phyloP scores from a whole-genome alignment of 1,140 invertebrate species.

The Antheraea mylitta region DNA sequence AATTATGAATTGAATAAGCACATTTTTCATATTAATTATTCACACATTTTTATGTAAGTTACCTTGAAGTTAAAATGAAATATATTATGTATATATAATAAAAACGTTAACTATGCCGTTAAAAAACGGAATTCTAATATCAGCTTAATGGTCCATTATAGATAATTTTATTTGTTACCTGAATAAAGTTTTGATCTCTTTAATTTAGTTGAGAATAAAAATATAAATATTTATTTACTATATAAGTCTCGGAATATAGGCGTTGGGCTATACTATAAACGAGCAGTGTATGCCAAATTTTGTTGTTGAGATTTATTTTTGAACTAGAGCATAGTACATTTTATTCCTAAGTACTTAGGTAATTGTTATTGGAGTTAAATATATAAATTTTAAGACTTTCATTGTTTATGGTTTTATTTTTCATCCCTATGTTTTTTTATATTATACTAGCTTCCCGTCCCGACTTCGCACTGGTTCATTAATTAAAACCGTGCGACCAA shows the following conservation, averaged over 20 bases:
- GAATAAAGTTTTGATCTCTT: conserved; percentile 72
- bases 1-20: not conserved
- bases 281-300: conserved; percentile 53
- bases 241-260: conserved; percentile 44
- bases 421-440: not conserved
- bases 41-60: conserved; percentile 11
- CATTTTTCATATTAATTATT: not conserved
- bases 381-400: not conserved
- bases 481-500: no score
- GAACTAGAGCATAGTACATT: conserved; percentile 31
- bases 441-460: no score
- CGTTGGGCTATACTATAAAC: conserved; percentile 28
- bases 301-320: conserved; percentile 69
- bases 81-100: not conserved
- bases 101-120: not conserved
- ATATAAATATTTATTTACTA: conserved; percentile 46
- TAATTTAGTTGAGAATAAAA: conserved; percentile 59
- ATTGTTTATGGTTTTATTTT: not conserved
- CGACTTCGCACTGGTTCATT: no score
- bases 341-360: conserved; percentile 58
- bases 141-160: not conserved
- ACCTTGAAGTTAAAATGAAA: conserved; percentile 19
- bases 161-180: conserved; percentile 49
- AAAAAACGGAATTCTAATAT: not conserved
- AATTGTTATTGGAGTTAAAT: conserved; percentile 1